phyloP scores from a whole-genome alignment of 2,113 vertebrate species.

The Nycticryphes semicollaris region DNA sequence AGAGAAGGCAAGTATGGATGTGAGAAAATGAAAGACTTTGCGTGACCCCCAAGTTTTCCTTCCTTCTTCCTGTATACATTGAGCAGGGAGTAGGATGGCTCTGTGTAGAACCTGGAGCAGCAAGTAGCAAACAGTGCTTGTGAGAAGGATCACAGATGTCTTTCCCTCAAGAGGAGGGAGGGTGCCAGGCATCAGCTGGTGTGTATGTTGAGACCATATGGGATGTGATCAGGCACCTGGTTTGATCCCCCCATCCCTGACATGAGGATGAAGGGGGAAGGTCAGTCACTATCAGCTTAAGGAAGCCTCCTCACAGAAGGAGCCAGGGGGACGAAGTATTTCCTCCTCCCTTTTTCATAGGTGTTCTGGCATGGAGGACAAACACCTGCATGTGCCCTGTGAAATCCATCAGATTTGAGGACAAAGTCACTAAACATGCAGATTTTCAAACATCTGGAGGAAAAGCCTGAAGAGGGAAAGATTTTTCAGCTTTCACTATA shows the following conservation, averaged over 20 bases:
- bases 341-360: neutral
- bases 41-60: neutral
- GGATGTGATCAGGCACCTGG: neutral
- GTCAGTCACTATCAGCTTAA: neutral
- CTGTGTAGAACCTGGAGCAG: neutral
- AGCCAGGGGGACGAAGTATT: neutral
- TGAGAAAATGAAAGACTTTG: neutral
- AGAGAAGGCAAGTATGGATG: neutral
- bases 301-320: neutral
- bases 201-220: neutral
- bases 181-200: conserved; percentile 40
- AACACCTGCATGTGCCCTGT: neutral
- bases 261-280: neutral
- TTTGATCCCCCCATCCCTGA: neutral
- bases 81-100: neutral
- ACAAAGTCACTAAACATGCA: neutral
- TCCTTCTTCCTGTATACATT: neutral
- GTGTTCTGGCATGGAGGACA: neutral
- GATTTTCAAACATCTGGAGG: conserved; percentile 15
- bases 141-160: conserved; percentile 23
- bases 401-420: neutral
- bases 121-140: neutral
- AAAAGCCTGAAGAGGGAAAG: neutral
- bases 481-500: neutral
- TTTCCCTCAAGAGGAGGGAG: conserved; percentile 5